Conservation (phyloP, 2,797 vertebrate species). For the Monodelphis domestica region DNA sequence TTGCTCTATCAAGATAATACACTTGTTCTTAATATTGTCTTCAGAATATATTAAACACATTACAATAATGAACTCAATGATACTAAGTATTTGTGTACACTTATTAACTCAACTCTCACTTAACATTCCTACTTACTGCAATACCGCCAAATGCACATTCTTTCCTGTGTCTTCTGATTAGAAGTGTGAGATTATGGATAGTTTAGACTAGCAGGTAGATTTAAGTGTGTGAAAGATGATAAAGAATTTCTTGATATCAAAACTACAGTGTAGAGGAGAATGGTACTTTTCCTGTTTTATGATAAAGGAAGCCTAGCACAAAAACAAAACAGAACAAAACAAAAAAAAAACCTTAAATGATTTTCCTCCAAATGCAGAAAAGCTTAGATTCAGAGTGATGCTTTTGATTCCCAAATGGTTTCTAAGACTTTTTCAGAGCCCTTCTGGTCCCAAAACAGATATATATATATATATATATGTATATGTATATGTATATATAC, state of each 20-base stretch:
- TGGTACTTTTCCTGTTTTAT: not conserved
- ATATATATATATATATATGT: too few relatives aligned
- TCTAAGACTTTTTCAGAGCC: not conserved
- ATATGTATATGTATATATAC: too few relatives aligned
- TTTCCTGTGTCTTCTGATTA: not conserved
- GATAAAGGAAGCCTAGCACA: not conserved
- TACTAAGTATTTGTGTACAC: not conserved
- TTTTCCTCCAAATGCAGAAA: not conserved
- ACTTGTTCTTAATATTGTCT: not conserved
- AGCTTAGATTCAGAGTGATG: not conserved
- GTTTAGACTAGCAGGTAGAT: not conserved
- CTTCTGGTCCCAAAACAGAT: too few relatives aligned
- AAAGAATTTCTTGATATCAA: not conserved
- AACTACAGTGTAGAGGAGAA: not conserved
- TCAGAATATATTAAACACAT: not conserved
- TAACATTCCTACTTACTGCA: not conserved
- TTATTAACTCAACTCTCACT: not conserved
- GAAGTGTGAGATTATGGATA: not conserved
- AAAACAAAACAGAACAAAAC: too few relatives aligned
- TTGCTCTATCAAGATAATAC: slow-evolving; percentile 26
- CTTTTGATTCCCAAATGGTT: not conserved
- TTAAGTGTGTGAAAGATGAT: not conserved
- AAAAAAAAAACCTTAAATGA: not conserved
- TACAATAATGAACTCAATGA: not conserved
- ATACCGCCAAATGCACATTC: not conserved